Percentiles rank a stretch among this genome's conserved stretches.
phyloP scores from a whole-genome alignment of 2,797 vertebrate genomes.

The Hephaestus fuliginosus region DNA sequence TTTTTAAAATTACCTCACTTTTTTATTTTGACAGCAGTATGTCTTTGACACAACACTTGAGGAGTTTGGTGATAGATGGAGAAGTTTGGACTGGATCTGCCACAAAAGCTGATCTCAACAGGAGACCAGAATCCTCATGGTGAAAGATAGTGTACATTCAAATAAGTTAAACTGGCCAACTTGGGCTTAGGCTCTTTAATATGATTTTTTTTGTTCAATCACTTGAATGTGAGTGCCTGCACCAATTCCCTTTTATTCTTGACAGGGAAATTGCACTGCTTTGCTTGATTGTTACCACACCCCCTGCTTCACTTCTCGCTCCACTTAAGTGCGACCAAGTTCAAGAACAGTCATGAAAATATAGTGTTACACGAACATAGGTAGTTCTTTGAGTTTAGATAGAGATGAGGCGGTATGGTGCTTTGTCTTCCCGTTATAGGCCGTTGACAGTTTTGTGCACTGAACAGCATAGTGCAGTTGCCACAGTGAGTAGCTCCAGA shows the following conservation, averaged over 20 bases:
- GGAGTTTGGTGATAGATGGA: slow-evolving; percentile 5
- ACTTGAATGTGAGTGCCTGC: background rate
- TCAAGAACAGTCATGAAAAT: slow-evolving; percentile 34
- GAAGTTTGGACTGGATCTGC: background rate
- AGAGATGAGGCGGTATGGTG: slow-evolving; percentile 6
- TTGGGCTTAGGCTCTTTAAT: background rate
- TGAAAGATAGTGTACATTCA: background rate
- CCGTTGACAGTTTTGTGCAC: slow-evolving; percentile 17
- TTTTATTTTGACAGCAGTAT: slow-evolving; percentile 2
- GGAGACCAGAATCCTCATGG: slow-evolving; percentile 16
- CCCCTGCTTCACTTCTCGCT: background rate
- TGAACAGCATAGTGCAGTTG: slow-evolving; percentile 33
- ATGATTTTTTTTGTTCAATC: slow-evolving; percentile 1
- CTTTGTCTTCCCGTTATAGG: slow-evolving; percentile 39
- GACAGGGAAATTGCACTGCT: slow-evolving; percentile 29
- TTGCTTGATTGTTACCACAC: slow-evolving; percentile 29
- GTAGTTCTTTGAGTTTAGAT: slow-evolving; percentile 17
- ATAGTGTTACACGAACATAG: background rate
- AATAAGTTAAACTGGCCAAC: slow-evolving; percentile 12
- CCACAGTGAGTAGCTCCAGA: slow-evolving; percentile 51
- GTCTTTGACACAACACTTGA: background rate
- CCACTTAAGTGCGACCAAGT: slow-evolving; percentile 7
- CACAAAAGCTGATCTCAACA: background rate
- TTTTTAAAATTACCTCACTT: background rate
- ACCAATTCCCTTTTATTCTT: slow-evolving; percentile 29